Evolutionary conservation across 2,888 invertebrate genomes (phyloP).

Genomic region (Opisthograptis luteolata): DNA sequence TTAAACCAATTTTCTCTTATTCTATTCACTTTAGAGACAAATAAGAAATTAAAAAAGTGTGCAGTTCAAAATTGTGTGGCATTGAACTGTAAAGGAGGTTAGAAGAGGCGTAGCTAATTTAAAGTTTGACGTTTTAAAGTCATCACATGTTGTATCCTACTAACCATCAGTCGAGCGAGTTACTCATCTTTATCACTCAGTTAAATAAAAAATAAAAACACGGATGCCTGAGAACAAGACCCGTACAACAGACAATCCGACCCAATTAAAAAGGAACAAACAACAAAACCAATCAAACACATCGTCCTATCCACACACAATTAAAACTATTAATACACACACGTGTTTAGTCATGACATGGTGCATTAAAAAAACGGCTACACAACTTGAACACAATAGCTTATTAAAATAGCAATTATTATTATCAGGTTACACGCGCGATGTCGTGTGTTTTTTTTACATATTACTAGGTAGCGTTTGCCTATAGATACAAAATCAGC

Average conservation of each 20-base stretch:
- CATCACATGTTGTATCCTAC: no score
- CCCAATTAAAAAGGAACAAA: not conserved
- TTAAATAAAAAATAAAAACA: not conserved
- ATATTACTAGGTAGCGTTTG: no score
- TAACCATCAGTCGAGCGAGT: no score
- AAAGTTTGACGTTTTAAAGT: no score
- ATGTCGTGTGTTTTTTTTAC: constrained; percentile 18
- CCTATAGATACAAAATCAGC: no score
- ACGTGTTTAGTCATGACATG: constrained; percentile 17
- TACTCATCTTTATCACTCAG: no score
- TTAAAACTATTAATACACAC: constrained; percentile 18
- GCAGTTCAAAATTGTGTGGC: no score
- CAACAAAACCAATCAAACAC: constrained; percentile 7
- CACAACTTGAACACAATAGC: constrained; percentile 32
- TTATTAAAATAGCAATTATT: constrained; percentile 31
- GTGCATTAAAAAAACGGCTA: constrained; percentile 8
- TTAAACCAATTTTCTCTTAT: no score
- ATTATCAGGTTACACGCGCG: constrained; percentile 25
- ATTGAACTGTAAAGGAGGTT: no score
- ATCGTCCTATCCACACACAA: not conserved
- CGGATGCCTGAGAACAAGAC: not conserved
- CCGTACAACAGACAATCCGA: not conserved
- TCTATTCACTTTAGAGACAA: no score
- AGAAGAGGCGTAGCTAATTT: no score
- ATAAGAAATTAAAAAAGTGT: no score